Base-by-base conservation (phyloP, 2,888 invertebrate species). In the Thera britannica region DNA sequence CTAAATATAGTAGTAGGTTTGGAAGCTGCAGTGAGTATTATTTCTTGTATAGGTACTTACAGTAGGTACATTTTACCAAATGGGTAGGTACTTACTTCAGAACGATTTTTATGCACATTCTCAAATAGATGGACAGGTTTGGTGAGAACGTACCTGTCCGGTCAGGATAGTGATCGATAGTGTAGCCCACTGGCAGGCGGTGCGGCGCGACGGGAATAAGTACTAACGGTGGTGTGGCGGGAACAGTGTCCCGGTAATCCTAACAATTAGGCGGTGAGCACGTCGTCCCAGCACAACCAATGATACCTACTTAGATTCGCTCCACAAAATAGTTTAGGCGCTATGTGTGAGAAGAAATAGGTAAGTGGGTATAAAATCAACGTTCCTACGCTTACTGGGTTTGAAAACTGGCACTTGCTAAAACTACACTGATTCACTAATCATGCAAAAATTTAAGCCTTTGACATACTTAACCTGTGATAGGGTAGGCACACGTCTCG, bases 211-310 rank as follows among this genome's bases (percentile, higher is more conserved):
- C 68, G 73, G 76, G 75, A 77, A 72, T 23, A 23, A 23, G 23
- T 75, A 71, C 58, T 55, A 49, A 12, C 71, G 75, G 70, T 74
- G 9, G 44, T 46, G 78, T 77, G 73, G 65, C 72, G 65, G 69
- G 65, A 78, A 76, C 72, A 79, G 79, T 82, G 83, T 75, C 74
- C 65, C 76, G 76, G 81, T 91, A 89, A 90, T 89, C 90, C 87
- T 65, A 72, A 77, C 84, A 88, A 89, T 89, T 85, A 87, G 81
- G 76, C 80, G 58, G 58, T 72, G 70, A 77, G 85, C 91, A 91
- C 89, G 90, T 83, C 68, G 67, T 58, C 49, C 54, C n/a, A 55
- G 63, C 52, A 63, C 57, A 36, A 49, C 60, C 58, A 64, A 63
- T 48, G 55, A n/a, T 55, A 38, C 11, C 11, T 54, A 49, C 49